A percentile compares a stretch with the other conserved stretches of the same genome.
Conservation (phyloP, 2,113 vertebrate genomes). For the Anser cygnoides region DNA sequence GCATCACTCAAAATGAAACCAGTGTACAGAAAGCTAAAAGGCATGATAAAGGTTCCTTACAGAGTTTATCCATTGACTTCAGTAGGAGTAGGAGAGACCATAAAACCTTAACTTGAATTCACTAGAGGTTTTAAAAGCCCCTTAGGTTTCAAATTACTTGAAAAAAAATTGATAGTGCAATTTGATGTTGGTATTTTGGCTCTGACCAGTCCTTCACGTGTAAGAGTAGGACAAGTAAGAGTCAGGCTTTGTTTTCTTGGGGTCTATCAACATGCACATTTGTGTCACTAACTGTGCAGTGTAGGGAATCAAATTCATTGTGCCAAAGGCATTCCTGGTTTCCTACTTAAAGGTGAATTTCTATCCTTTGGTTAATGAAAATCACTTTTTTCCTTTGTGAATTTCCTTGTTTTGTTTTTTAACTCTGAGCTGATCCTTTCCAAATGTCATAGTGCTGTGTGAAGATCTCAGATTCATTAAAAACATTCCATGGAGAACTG, state of each 20-base stretch:
- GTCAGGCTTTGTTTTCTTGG: not conserved
- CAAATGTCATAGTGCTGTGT: slow-evolving; percentile 62
- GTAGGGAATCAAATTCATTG: not conserved
- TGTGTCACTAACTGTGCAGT: not conserved
- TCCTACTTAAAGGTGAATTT: slow-evolving; percentile 56
- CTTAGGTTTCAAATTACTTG: not conserved
- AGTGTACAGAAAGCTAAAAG: not conserved
- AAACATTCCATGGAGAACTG: slow-evolving; percentile 47
- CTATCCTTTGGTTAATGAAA: slow-evolving; percentile 54
- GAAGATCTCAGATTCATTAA: slow-evolving; percentile 68
- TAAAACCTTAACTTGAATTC: slow-evolving; percentile 26
- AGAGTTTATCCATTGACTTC: not conserved
- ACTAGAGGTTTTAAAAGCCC: not conserved
- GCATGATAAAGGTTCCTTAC: not conserved
- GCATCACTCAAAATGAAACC: not conserved
- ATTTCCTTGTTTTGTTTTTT: slow-evolving; percentile 55
- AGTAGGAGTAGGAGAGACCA: not conserved
- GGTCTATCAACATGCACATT: not conserved
- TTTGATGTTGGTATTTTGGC: not conserved
- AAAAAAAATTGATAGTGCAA: not conserved
- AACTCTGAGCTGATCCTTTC: slow-evolving; percentile 61
- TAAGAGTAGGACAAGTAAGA: not conserved
- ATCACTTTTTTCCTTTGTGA: slow-evolving; percentile 41
- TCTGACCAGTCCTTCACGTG: accelerated
- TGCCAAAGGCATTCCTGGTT: not conserved